Conservation (phyloP, 2,888 invertebrate species). For the Protodeltote pygarga region DNA sequence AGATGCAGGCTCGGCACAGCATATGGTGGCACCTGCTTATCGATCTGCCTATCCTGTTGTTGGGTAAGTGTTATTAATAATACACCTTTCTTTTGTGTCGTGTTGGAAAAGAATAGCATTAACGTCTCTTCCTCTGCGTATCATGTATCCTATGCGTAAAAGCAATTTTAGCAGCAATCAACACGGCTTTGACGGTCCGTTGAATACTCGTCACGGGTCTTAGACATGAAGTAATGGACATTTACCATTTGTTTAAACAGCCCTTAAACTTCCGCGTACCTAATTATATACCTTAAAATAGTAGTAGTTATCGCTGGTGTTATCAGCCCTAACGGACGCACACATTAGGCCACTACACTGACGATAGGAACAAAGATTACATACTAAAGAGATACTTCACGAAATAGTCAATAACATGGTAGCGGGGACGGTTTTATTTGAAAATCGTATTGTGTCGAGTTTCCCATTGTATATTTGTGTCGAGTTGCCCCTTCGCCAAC, state of each 20-base stretch:
- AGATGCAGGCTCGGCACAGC: conserved; percentile 81
- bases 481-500: too few species aligned
- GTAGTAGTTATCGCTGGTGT: conserved; percentile 10
- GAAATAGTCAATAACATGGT: too few species aligned
- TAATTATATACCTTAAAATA: conserved; percentile 31
- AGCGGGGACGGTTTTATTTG: too few species aligned
- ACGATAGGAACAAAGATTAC: conserved; percentile 3
- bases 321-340: conserved; percentile 15
- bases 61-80: conserved; percentile 65
- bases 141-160: not conserved
- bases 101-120: too few species aligned
- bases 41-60: conserved; percentile 76
- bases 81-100: not conserved
- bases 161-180: not conserved
- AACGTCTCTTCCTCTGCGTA: too few species aligned
- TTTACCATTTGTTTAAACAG: conserved; percentile 12
- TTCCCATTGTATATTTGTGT: too few species aligned
- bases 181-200: too few species aligned
- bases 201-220: not conserved
- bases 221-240: conserved; percentile 11
- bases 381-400: conserved; percentile 3
- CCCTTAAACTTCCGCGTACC: conserved; percentile 11
- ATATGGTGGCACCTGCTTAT: conserved; percentile 78
- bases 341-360: conserved; percentile 24
- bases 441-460: too few species aligned